These are phyloP conservation scores for Phylloscopus whistleri DNA, from an alignment of 2,113 vertebrate species.

Conservation along the genomic window DNA sequence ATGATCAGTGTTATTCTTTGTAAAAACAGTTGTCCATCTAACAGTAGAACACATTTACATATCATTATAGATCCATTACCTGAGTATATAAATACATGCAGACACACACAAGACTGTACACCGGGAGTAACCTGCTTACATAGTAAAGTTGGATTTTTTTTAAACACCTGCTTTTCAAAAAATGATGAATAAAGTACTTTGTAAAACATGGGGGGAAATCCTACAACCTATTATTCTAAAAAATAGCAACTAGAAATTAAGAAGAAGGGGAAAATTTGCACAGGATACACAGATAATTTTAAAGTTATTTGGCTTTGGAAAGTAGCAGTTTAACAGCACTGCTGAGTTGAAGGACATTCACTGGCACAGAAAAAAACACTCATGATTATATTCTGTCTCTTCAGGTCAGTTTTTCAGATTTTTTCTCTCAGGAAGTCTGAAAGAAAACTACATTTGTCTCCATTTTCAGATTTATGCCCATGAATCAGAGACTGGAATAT, in stretches of 20 bases:
- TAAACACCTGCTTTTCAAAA: background rate
- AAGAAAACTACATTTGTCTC: background rate
- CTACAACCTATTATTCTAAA: background rate
- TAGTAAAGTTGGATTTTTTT: background rate
- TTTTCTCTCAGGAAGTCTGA: background rate
- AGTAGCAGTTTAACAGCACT: background rate
- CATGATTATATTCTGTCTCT: background rate
- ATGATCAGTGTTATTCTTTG: background rate
- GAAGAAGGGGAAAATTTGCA: background rate
- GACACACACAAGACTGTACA: accelerated
- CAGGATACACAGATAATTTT: background rate
- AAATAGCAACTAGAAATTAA: background rate
- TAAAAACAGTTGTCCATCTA: background rate
- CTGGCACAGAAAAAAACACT: background rate
- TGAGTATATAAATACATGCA: background rate
- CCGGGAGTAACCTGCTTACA: background rate
- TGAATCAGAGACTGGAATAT: background rate
- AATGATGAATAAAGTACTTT: background rate
- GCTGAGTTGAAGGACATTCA: background rate
- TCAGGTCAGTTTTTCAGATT: background rate
- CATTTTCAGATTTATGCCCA: background rate
- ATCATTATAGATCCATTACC: background rate
- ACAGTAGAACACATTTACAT: background rate
- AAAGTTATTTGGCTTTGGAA: background rate
- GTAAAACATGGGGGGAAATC: background rate